These are phyloP conservation scores for Lagopus muta DNA, from an alignment of 2,113 vertebrate species.

Conservation along the genomic window DNA sequence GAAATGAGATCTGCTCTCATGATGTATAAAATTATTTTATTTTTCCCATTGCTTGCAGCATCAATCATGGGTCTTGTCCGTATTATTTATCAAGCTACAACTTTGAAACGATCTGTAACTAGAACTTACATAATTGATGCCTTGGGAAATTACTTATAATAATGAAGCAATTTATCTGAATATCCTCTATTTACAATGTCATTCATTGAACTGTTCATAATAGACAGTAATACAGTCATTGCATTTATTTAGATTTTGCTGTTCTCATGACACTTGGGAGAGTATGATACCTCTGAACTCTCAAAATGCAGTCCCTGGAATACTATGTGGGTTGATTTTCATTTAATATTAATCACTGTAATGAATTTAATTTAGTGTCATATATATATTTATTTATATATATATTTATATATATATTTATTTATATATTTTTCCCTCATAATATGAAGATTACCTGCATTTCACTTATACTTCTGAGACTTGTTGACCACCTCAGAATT, in stretches of 20 bases:
- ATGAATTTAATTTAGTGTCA: neutral
- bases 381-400: neutral
- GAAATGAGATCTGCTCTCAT: neutral
- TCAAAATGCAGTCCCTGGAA: neutral
- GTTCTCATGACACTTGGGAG: neutral
- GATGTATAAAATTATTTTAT: neutral
- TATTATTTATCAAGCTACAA: neutral
- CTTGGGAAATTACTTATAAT: neutral
- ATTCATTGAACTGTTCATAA: neutral
- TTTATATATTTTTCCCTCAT: neutral
- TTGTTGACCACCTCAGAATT: neutral
- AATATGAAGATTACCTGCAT: rapidly evolving
- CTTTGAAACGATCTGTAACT: neutral
- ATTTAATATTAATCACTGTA: neutral
- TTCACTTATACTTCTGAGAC: neutral
- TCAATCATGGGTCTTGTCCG: neutral
- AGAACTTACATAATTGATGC: neutral
- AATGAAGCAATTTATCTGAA: neutral
- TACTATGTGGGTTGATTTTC: neutral
- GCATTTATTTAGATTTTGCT: neutral
- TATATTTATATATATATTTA: neutral
- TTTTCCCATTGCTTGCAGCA: neutral
- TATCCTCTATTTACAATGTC: neutral
- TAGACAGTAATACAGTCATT: neutral
- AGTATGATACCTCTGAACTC: neutral